Base-by-base conservation (phyloP, 2,888 invertebrate genomes). In the Tricholauxania praeusta region DNA sequence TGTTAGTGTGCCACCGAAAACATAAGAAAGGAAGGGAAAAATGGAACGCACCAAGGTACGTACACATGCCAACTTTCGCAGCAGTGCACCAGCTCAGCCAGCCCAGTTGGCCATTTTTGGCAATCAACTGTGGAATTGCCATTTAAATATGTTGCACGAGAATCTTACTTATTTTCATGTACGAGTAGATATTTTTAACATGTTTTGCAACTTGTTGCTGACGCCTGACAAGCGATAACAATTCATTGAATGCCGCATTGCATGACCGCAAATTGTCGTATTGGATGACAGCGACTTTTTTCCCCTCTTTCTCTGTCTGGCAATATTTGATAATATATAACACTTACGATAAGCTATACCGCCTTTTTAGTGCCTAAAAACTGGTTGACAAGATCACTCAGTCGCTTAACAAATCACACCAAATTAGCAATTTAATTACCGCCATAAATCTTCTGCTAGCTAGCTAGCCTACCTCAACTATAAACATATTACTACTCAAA, bases 181-280 rank as follows among this genome's bases (percentile, higher is more conserved):
- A 60, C n/a, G 63, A 63, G 28, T 14, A 17, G 15, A 15, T 55
- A 64, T 53, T 53, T 17, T 55, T 59, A 74, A 74, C 76, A 72
- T 77, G 74, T 76, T 75, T 73, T 76, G 76, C 76, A 76, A 74
- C 71, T 78, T 77, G 77, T 78, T 76, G 75, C 77, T 74, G 76
- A 76, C 78, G 78, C 78, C 65, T 70, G 70, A 79, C 79, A 79
- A 79, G 79, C 79, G 80, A 79, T 79, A 79, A 79, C 80, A 80
- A 80, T 79, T 77, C 77, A 75, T 75, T 74, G 77, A 76, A 77
- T 75, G 76, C 76, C 7, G 28, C 19, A 10, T 49, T 17, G 52
- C 28, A 14, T 28, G 39, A 59, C 63, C 72, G 74, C 77, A 76
- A 77, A 78, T 77, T 77, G 77, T 39, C 19, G 66, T 53, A 47